Evolutionary conservation across 2,797 vertebrate species (phyloP).

Genomic region (Typhlichthys subterraneus): DNA sequence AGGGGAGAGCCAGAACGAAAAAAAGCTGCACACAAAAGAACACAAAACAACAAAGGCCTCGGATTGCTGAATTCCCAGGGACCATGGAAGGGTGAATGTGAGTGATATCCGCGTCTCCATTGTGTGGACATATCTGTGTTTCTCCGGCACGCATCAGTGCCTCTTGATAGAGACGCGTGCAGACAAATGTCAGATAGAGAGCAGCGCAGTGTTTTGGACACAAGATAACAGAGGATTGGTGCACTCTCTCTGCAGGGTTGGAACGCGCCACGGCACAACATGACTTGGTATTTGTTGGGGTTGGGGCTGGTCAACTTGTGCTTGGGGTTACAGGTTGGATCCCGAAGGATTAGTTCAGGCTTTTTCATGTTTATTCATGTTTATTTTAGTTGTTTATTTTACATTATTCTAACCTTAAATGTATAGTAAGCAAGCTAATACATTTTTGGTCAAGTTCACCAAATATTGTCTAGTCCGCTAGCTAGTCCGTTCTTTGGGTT

Average conservation of each 20-base stretch:
- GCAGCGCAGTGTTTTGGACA: conserved; percentile 46
- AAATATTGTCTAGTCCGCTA: too few species aligned
- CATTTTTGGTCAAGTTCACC: too few species aligned
- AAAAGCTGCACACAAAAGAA: background rate
- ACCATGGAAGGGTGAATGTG: too few species aligned
- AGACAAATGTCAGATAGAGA: conserved; percentile 38
- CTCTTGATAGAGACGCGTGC: background rate
- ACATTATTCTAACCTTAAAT: too few species aligned
- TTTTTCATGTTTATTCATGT: background rate
- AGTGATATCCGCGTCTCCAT: too few species aligned
- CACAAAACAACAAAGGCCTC: too few species aligned
- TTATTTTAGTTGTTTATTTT: background rate
- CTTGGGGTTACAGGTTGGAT: conserved; percentile 8
- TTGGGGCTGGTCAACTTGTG: background rate
- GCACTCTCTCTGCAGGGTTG: background rate
- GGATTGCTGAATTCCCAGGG: too few species aligned
- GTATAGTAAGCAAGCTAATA: too few species aligned
- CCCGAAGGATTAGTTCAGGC: conserved; percentile 15
- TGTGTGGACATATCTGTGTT: background rate
- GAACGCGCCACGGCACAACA: background rate
- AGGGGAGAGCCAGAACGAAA: background rate
- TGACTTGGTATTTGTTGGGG: background rate
- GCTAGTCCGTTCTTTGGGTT: too few species aligned
- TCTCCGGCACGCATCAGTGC: conserved; percentile 52
- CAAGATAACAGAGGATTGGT: conserved; percentile 55